Evolutionary conservation across 92 coral and sea anemone species (phyloP).

Genomic region (Phenganax stokvisi): DNA sequence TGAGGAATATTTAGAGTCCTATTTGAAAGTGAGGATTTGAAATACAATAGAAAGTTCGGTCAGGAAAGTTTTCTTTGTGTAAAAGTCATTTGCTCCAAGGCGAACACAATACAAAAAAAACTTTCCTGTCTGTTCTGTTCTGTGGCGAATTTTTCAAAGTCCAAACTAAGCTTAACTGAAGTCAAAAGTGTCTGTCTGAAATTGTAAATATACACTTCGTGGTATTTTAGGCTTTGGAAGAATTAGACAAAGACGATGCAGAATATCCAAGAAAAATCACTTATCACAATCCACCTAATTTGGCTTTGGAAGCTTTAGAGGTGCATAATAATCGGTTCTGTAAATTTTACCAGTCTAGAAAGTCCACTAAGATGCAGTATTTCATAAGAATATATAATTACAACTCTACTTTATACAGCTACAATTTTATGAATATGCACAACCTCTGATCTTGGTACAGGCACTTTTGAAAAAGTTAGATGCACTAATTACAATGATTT

Average conservation of each 20-base stretch:
- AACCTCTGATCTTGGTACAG: background rate
- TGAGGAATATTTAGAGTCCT: slow-evolving; percentile 68
- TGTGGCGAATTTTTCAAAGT: too few relatives aligned
- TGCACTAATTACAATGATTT: background rate
- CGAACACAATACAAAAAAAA: too few relatives aligned
- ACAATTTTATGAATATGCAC: too few relatives aligned
- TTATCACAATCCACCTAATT: slow-evolving; percentile 87
- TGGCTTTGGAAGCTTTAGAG: slow-evolving; percentile 85
- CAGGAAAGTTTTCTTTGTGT: too few relatives aligned
- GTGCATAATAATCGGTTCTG: slow-evolving; percentile 21
- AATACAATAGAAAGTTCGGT: background rate
- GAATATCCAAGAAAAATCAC: slow-evolving; percentile 77
- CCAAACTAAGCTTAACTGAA: too few relatives aligned
- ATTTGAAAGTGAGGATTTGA: slow-evolving; percentile 54
- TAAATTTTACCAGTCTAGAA: too few relatives aligned
- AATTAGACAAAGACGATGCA: slow-evolving; percentile 73
- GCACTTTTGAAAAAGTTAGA: background rate
- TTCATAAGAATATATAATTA: too few relatives aligned
- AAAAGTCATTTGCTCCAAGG: too few relatives aligned
- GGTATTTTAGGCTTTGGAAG: slow-evolving; percentile 61
- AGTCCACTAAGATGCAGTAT: too few relatives aligned
- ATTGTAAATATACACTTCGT: background rate
- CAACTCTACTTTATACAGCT: too few relatives aligned
- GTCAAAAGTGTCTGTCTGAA: background rate
- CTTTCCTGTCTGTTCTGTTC: too few relatives aligned